phyloP scores from a whole-genome alignment of 2,113 vertebrate species.

The Lepus timidus region DNA sequence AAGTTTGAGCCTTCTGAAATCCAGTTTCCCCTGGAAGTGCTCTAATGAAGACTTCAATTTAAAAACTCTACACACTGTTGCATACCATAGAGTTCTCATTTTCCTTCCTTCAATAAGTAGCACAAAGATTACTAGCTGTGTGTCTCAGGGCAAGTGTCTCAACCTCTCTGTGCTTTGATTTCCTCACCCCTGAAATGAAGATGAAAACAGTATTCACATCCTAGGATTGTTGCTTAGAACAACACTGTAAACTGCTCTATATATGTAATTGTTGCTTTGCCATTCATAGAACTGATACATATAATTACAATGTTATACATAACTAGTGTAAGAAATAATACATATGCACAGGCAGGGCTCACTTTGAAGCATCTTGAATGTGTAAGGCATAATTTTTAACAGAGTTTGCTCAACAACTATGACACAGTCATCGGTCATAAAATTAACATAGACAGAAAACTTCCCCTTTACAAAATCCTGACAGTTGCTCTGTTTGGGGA shows the following conservation, averaged over 20 bases:
- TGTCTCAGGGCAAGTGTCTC: background rate
- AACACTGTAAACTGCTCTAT: background rate
- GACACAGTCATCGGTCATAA: slow-evolving; percentile 64
- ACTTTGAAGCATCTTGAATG: slow-evolving; percentile 19
- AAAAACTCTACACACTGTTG: background rate
- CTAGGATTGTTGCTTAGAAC: background rate
- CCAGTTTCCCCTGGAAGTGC: background rate
- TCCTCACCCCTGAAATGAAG: background rate
- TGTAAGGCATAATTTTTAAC: background rate
- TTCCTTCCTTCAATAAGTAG: background rate
- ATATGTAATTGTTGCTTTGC: background rate
- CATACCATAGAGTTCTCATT: background rate
- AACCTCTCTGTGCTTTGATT: background rate
- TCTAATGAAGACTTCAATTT: background rate
- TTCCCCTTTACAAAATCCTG: slow-evolving; percentile 50
- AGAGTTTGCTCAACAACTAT: background rate
- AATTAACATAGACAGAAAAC: slow-evolving; percentile 43
- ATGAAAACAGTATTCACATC: background rate
- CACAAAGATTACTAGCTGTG: background rate
- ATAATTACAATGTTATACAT: background rate
- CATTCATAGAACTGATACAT: background rate
- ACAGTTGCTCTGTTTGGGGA: slow-evolving; percentile 60
- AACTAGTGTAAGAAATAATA: background rate
- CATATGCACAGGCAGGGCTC: no score
- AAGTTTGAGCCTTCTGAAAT: background rate